phyloP scores from a whole-genome alignment of 2,797 vertebrate species.

The Benthosema pterotum region DNA sequence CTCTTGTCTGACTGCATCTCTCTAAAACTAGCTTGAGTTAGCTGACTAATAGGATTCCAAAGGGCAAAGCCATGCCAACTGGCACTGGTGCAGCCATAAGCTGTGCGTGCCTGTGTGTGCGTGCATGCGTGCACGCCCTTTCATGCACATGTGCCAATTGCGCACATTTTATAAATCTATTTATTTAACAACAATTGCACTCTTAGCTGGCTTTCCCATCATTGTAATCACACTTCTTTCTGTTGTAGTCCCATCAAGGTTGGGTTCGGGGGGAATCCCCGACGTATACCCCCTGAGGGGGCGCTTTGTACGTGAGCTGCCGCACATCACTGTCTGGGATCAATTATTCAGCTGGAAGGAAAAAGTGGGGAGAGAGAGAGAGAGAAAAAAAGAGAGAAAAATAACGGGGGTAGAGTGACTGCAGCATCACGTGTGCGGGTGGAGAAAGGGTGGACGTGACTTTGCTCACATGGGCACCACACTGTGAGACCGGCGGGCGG shows the following conservation, averaged over 20 bases:
- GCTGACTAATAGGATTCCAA: background rate
- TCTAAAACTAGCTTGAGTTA: background rate
- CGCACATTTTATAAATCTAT: no score
- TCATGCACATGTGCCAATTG: no score
- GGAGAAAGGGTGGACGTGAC: background rate
- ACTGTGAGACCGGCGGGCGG: background rate
- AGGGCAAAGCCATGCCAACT: background rate
- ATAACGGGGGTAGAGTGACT: no score
- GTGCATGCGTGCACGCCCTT: background rate
- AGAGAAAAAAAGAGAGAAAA: no score
- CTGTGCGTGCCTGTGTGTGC: background rate
- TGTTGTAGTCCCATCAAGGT: no score
- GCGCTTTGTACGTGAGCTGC: no score
- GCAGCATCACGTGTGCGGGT: background rate
- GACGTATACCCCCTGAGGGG: no score
- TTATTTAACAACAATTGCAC: background rate
- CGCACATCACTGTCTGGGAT: background rate
- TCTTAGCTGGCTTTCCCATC: background rate
- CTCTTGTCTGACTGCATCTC: background rate
- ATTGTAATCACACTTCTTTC: background rate
- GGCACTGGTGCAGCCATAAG: background rate
- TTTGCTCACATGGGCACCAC: background rate
- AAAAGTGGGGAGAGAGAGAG: background rate
- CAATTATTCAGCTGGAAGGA: background rate
- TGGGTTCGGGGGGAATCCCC: no score